phyloP scores from a whole-genome alignment of 2,797 vertebrate genomes.

The Malurus leucopterus region DNA sequence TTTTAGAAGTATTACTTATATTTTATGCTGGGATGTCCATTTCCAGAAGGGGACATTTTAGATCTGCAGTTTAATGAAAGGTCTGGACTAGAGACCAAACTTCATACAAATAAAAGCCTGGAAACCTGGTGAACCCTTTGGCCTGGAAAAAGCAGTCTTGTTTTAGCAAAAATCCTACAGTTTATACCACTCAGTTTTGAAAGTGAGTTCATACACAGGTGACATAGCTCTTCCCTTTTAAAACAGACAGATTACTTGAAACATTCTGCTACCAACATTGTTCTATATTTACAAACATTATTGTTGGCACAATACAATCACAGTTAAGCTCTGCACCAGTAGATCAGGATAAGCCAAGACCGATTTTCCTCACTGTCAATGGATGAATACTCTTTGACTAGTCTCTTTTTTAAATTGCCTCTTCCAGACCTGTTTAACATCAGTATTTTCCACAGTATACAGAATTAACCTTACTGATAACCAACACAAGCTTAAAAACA shows the following conservation, averaged over 20 bases:
- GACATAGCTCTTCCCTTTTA: background rate
- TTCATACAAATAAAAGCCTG: background rate
- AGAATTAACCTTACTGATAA: background rate
- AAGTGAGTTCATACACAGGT: background rate
- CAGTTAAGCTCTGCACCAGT: conserved; percentile 11
- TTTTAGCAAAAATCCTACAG: background rate
- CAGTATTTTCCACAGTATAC: background rate
- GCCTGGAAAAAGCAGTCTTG: background rate
- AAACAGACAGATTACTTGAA: background rate
- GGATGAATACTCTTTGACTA: background rate
- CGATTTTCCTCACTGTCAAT: background rate
- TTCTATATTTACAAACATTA: conserved; percentile 10
- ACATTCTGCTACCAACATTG: conserved; percentile 13
- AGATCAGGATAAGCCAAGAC: background rate
- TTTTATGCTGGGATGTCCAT: background rate
- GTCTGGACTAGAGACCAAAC: background rate
- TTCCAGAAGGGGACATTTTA: conserved; percentile 29
- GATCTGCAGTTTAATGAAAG: background rate
- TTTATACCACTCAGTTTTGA: background rate
- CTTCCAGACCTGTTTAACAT: background rate
- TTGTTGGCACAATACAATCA: background rate
- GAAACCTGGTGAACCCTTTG: background rate
- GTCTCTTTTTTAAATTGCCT: background rate
- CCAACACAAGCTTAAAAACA: background rate
- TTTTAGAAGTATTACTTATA: conserved; percentile 35